phyloP scores from a whole-genome alignment of 2,888 invertebrate species.

The Drosophila gaucha region DNA sequence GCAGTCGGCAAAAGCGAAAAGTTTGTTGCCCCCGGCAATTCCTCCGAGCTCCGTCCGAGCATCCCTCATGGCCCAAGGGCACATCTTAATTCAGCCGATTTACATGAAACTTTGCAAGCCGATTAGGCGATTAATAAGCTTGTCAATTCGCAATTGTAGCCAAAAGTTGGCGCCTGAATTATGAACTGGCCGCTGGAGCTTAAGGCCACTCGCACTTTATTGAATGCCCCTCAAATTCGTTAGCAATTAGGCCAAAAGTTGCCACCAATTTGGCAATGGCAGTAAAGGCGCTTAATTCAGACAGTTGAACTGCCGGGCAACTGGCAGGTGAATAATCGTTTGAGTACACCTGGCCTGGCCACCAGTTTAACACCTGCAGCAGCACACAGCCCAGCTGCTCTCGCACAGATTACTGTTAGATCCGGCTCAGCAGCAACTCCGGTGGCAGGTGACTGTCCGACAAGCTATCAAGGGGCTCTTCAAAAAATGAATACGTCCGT shows the following conservation, averaged over 20 bases:
- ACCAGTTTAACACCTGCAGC: conserved; percentile 68
- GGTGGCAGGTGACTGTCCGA: conserved; percentile 46
- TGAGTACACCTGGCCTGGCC: conserved; percentile 19
- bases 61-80: conserved; percentile 31
- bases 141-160: conserved; percentile 77
- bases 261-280: background rate
- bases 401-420: conserved; percentile 59
- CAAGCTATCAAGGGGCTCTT: conserved; percentile 73
- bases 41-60: background rate
- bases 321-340: conserved; percentile 22
- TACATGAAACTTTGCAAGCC: conserved; percentile 77
- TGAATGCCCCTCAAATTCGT: conserved; percentile 57
- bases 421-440: conserved; percentile 9
- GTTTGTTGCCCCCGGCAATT: conserved; percentile 33
- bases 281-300: conserved; percentile 20
- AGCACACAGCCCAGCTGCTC: conserved; percentile 17
- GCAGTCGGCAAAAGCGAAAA: conserved; percentile 54
- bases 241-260: conserved; percentile 64
- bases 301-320: conserved; percentile 13
- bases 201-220: conserved; percentile 44
- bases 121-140: conserved; percentile 80
- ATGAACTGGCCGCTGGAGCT: conserved; percentile 61
- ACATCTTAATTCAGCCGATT: conserved; percentile 70
- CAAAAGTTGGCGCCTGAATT: conserved; percentile 68
- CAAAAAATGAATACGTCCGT: conserved; percentile 16